Conservation (phyloP, 2,113 vertebrate species). For the Urocynchramus pylzowi region DNA sequence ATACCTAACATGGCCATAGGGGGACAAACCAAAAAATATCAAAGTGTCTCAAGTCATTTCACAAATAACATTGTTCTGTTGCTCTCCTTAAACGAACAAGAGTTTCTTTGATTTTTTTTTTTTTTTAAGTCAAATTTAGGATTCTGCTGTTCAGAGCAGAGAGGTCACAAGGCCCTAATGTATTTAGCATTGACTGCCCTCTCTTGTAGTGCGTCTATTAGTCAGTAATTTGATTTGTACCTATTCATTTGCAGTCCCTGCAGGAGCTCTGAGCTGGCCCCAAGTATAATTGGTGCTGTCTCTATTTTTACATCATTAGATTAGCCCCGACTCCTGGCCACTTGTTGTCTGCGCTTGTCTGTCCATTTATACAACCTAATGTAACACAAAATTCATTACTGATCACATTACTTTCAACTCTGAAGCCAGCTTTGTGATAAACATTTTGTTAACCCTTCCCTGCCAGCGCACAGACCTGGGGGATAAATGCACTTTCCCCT, state of each 20-base stretch:
- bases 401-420: conserved; percentile 99
- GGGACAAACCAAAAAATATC: conserved; percentile 31
- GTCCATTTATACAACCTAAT: conserved; percentile 94
- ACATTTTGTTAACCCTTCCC: conserved; percentile 86
- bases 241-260: conserved; percentile 92
- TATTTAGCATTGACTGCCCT: conserved; percentile 90
- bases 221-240: conserved; percentile 89
- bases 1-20: not conserved
- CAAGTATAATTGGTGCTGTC: conserved; percentile 91
- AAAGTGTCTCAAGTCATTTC: conserved; percentile 83
- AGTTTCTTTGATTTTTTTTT: conserved; percentile 78
- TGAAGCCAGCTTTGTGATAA: conserved; percentile 85
- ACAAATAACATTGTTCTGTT: conserved; percentile 75
- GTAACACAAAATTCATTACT: conserved; percentile 99
- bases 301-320: conserved; percentile 98
- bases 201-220: conserved; percentile 90
- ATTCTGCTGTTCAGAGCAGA: conserved; percentile 83
- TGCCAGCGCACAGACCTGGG: conserved; percentile 42
- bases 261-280: conserved; percentile 90
- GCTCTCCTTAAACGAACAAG: conserved; percentile 72
- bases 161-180: conserved; percentile 88
- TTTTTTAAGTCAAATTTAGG: conserved; percentile 79
- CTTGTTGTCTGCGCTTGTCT: conserved; percentile 94
- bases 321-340: conserved; percentile 96
- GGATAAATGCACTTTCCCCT: conserved; percentile 74